Conservation (phyloP, 2,113 vertebrate species). For the Melierax canorus region DNA sequence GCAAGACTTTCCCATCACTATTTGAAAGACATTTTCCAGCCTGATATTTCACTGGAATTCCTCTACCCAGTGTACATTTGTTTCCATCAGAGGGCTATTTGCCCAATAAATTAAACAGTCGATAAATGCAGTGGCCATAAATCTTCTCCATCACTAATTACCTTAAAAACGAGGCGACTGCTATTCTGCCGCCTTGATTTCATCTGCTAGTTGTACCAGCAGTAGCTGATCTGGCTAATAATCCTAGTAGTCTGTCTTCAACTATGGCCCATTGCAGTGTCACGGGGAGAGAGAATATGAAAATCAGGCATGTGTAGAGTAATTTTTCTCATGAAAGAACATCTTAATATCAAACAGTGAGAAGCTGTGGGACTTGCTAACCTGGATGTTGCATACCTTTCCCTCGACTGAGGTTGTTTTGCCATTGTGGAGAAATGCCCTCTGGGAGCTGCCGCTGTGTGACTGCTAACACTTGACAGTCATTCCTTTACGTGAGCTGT, state of each 20-base stretch:
- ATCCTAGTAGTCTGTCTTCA: background rate
- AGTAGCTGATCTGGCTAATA: background rate
- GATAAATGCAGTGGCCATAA: background rate
- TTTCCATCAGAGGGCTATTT: background rate
- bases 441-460: background rate
- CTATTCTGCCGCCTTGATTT: background rate
- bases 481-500: background rate
- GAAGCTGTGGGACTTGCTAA: background rate
- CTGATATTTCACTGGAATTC: background rate
- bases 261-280: background rate
- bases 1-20: background rate
- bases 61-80: background rate
- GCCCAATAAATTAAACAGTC: background rate
- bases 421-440: background rate
- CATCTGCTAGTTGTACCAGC: background rate
- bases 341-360: background rate
- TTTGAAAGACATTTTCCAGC: background rate
- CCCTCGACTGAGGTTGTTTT: background rate
- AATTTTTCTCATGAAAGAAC: background rate
- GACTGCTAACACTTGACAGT: slow-evolving; percentile 14
- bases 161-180: background rate
- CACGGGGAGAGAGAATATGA: background rate
- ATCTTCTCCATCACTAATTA: slow-evolving; percentile 11
- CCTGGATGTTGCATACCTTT: background rate
- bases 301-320: background rate